These are phyloP conservation scores for Drosophila eohydei DNA, from an alignment of 2,888 invertebrate genomes.

Conservation along the genomic window DNA sequence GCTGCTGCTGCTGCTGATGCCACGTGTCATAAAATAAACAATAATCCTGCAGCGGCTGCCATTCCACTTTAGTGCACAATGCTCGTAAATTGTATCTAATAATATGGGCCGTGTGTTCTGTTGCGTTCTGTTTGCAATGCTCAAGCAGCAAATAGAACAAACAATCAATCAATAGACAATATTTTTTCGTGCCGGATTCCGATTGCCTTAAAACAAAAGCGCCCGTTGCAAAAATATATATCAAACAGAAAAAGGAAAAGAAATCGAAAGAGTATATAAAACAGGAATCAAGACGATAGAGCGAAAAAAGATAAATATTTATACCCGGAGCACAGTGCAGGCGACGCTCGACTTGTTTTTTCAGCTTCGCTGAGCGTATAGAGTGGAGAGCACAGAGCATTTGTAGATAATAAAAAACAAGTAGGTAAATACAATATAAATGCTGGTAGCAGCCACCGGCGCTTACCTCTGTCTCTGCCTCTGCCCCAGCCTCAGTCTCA, in stretches of 20 bases:
- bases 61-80: constrained; percentile 76
- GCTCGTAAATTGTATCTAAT: constrained; percentile 78
- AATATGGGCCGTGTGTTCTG: constrained; percentile 70
- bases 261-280: constrained; percentile 26
- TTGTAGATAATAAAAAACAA: constrained; percentile 80
- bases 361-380: constrained; percentile 79
- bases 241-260: constrained; percentile 20
- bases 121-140: constrained; percentile 46
- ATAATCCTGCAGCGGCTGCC: constrained; percentile 78
- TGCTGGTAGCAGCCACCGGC: constrained; percentile 66
- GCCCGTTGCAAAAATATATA: constrained; percentile 46
- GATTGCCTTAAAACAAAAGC: constrained; percentile 78
- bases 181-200: constrained; percentile 74
- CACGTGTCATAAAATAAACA: constrained; percentile 81
- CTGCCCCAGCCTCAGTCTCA: not conserved
- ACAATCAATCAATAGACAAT: constrained; percentile 81
- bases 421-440: constrained; percentile 80
- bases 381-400: constrained; percentile 63
- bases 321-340: constrained; percentile 78
- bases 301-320: constrained; percentile 71
- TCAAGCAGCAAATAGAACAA: constrained; percentile 70
- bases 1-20: constrained; percentile 26
- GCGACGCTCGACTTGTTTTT: constrained; percentile 81
- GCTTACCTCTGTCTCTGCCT: constrained; percentile 2
- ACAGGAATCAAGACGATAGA: constrained; percentile 54